Conservation (phyloP, 2,113 vertebrate species). For the Lutjanus erythropterus region DNA sequence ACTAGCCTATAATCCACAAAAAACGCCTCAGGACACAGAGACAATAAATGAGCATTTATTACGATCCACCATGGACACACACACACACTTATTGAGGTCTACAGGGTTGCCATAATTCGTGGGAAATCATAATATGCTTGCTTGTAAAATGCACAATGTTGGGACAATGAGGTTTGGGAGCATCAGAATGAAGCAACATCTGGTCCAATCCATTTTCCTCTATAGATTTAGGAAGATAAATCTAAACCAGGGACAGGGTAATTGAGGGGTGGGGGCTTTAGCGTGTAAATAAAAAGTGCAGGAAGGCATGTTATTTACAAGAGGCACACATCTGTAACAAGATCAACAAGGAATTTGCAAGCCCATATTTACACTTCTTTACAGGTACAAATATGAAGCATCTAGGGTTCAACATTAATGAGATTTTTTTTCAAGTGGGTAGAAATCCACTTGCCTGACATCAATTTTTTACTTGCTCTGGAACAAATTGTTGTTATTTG, state of each 20-base stretch:
- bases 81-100: conserved; percentile 11
- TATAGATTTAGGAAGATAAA: conserved; percentile 46
- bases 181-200: conserved; percentile 48
- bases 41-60: conserved; percentile 51
- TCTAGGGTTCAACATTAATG: too few relatives aligned
- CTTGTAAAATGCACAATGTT: conserved; percentile 43
- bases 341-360: conserved; percentile 34
- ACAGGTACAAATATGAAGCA: background rate
- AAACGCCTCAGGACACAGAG: conserved; percentile 21
- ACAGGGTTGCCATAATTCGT: conserved; percentile 44
- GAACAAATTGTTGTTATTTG: too few relatives aligned
- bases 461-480: too few relatives aligned
- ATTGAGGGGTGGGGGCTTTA: conserved; percentile 23
- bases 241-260: conserved; percentile 32
- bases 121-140: conserved; percentile 16
- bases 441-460: too few relatives aligned
- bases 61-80: background rate
- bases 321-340: conserved; percentile 49
- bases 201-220: conserved; percentile 53
- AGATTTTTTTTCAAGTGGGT: too few relatives aligned
- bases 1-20: conserved; percentile 28
- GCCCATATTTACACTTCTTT: conserved; percentile 26
- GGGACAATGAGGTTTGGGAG: conserved; percentile 26
- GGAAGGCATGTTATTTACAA: conserved; percentile 37
- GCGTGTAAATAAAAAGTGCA: conserved; percentile 46